A percentile compares a stretch with the other conserved stretches of the same genome.
phyloP scores from a whole-genome alignment of 2,797 vertebrate genomes.

The Mus caroli region DNA sequence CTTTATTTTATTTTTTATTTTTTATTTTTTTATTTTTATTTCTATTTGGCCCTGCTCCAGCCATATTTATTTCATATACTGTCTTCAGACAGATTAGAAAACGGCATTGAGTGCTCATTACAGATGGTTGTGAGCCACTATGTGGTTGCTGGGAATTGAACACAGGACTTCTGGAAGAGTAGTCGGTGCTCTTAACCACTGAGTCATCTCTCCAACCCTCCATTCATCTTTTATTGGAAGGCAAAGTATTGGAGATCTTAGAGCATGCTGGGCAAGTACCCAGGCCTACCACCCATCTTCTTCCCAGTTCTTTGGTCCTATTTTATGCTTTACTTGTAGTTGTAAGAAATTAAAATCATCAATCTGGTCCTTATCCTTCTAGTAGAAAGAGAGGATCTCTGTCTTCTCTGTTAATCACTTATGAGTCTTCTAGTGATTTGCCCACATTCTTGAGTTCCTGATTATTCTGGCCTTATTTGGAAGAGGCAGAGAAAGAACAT shows the following conservation, averaged over 20 bases:
- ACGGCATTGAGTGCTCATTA: too few relatives aligned
- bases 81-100: too few relatives aligned
- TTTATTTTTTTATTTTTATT: too few relatives aligned
- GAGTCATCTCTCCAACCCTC: too few relatives aligned
- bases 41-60: too few relatives aligned
- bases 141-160: too few relatives aligned
- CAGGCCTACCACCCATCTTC: not conserved
- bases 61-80: too few relatives aligned
- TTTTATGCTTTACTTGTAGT: conserved; percentile 36
- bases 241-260: not conserved
- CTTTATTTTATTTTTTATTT: too few relatives aligned
- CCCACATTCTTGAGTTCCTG: not conserved
- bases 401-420: conserved; percentile 32
- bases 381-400: not conserved
- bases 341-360: conserved; percentile 42
- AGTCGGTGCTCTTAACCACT: too few relatives aligned
- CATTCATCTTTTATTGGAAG: not conserved
- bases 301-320: conserved; percentile 19
- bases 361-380: not conserved
- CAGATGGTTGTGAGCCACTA: too few relatives aligned
- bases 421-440: conserved; percentile 41
- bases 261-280: not conserved
- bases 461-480: conserved; percentile 5
- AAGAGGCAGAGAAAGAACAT: conserved; percentile 38
- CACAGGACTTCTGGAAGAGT: too few relatives aligned